Evolutionary conservation across 64 coral and sea anemone species (phyloP), one percentile per base, ranked within the genome.

Genomic region (Montipora cactus): DNA sequence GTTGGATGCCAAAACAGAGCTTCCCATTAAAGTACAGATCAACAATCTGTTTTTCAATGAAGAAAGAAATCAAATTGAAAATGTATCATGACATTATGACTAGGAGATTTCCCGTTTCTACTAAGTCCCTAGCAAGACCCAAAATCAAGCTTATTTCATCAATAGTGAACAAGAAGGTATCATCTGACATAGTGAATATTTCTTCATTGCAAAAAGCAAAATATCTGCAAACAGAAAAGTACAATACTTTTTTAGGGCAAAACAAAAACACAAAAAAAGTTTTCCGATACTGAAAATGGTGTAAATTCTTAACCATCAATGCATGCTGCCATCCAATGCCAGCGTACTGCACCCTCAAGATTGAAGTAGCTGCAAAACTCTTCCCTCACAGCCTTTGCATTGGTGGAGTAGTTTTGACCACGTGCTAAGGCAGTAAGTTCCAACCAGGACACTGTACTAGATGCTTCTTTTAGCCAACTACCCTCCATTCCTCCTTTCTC

Each of bases 11-110:
- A 19, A 77, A 55, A 23, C 70, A 20, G 77, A 77, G 49, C 72
- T 77, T 22, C 49, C 5, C 45, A 89, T 89, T 15, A 77, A 89
- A 77, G 73, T 59, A 15, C 49, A 89, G 59, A 89, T 89, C 37
- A 89, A 89, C 72, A 89, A 55, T 87, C 84, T 75, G 7, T 87
- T 87, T 69, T 72, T 47, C 2, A 50, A n/a, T 45, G 47, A 72
- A 51, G 15, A 87, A 23, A 87, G 48, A 66, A 50, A 47, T 21
- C 10, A 87, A 87, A 87, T 75, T 70, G n/a, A 70, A 70, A 70
- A 70, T 70, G 67, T 70, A 70, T 70, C 67, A 70, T 70, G 67
- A 70, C 67, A 70, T 21, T 70, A 70, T 5, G 67, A 70, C 67
- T 70, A 19, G 67, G 67, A 70, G 67, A 70, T 70, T 70, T 70